Evolutionary conservation across 1,140 invertebrate species (phyloP).

Genomic region (Panulirus ornatus): DNA sequence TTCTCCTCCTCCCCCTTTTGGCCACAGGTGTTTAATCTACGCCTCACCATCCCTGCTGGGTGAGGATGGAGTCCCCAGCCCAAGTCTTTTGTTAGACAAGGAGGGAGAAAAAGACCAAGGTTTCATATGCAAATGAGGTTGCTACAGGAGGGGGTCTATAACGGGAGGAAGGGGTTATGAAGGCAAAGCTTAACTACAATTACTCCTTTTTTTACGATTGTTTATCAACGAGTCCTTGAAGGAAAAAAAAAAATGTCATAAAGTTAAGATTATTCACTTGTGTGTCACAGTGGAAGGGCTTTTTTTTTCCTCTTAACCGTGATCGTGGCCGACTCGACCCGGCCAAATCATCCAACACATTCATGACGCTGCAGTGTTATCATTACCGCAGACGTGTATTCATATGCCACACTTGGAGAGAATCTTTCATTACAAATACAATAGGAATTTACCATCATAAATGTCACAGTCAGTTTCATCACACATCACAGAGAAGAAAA

Average conservation of each 20-base stretch:
- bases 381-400: too few relatives aligned
- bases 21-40: slow-evolving; percentile 52
- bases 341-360: too few relatives aligned
- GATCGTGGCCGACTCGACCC: too few relatives aligned
- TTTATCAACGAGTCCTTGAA: neutral
- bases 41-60: slow-evolving; percentile 26
- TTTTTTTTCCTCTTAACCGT: neutral
- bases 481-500: neutral
- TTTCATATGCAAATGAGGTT: slow-evolving; percentile 66
- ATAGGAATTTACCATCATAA: too few relatives aligned
- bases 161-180: neutral
- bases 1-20: slow-evolving; percentile 1
- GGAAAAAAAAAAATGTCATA: neutral
- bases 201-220: slow-evolving; percentile 18
- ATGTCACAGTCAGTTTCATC: neutral
- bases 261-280: neutral
- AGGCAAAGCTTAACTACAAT: slow-evolving; percentile 46
- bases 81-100: slow-evolving; percentile 30
- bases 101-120: slow-evolving; percentile 50
- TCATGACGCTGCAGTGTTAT: too few relatives aligned
- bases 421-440: too few relatives aligned
- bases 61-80: neutral
- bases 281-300: neutral
- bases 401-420: too few relatives aligned
- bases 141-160: slow-evolving; percentile 39